These are phyloP conservation scores for Lontra canadensis DNA, from an alignment of 2,113 vertebrate species.

Conservation along the genomic window DNA sequence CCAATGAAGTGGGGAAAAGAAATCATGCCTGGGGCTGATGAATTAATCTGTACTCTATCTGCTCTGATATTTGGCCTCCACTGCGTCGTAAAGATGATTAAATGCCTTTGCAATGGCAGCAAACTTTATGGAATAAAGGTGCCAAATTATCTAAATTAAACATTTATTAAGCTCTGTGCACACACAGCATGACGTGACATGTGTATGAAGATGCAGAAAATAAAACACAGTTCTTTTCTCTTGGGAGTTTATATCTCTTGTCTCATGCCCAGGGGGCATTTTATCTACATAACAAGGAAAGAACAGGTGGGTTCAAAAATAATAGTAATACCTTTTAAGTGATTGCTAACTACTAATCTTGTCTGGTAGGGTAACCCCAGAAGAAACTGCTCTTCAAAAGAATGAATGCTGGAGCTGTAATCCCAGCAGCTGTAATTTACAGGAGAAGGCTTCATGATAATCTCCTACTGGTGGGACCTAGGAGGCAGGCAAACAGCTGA, in stretches of 20 bases:
- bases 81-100: not conserved
- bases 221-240: not conserved
- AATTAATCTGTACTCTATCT: not conserved
- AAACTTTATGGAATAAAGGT: not conserved
- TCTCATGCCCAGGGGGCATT: not conserved
- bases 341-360: not conserved
- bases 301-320: not conserved
- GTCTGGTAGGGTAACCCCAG: not conserved
- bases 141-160: not conserved
- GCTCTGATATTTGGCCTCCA: not conserved
- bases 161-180: not conserved
- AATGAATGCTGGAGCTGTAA: not conserved
- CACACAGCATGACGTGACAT: not conserved
- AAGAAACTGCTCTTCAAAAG: conserved; percentile 24
- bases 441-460: not conserved
- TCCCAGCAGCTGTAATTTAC: not conserved
- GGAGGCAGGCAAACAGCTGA: not conserved
- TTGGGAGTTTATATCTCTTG: not conserved
- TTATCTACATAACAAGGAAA: conserved; percentile 8
- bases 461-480: not conserved
- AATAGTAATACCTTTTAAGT: not conserved
- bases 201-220: not conserved
- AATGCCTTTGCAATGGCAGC: not conserved
- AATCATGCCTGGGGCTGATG: not conserved
- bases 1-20: not conserved